Evolutionary conservation across 2,797 vertebrate genomes (phyloP).

Genomic region (Parauchenoglanis punctatus): DNA sequence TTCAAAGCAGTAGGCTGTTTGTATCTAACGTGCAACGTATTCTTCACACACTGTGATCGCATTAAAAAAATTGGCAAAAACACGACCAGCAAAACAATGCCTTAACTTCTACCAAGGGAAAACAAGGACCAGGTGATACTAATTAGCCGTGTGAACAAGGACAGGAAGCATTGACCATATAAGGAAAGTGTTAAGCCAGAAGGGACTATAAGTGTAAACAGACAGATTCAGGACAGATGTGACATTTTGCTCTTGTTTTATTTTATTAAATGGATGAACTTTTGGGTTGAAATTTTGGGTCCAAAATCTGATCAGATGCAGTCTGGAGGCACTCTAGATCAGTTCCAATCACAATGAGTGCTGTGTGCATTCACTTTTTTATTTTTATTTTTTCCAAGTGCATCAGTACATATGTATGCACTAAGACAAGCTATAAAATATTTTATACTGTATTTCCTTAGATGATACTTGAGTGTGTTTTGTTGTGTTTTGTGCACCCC

Average conservation of each 20-base stretch:
- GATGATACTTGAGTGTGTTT: background rate
- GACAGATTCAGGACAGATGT: background rate
- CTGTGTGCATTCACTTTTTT: background rate
- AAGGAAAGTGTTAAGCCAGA: background rate
- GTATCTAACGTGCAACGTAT: background rate
- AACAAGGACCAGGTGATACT: background rate
- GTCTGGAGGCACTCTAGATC: background rate
- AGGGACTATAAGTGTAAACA: background rate
- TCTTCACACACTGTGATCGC: background rate
- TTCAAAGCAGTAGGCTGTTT: background rate
- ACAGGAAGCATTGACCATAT: conserved; percentile 8
- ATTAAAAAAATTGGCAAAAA: too few species aligned
- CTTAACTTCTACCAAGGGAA: too few species aligned
- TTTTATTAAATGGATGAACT: background rate
- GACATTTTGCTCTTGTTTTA: background rate
- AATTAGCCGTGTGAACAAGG: background rate
- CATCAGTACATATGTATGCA: too few species aligned
- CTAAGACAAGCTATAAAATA: background rate
- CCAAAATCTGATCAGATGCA: background rate
- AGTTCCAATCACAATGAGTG: background rate
- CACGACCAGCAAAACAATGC: background rate
- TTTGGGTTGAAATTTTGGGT: background rate
- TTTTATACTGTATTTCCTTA: background rate
- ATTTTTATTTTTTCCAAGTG: background rate
- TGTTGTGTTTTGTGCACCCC: background rate